Evolutionary conservation across 2,113 vertebrate species (phyloP).

Genomic region (Laticauda colubrina): DNA sequence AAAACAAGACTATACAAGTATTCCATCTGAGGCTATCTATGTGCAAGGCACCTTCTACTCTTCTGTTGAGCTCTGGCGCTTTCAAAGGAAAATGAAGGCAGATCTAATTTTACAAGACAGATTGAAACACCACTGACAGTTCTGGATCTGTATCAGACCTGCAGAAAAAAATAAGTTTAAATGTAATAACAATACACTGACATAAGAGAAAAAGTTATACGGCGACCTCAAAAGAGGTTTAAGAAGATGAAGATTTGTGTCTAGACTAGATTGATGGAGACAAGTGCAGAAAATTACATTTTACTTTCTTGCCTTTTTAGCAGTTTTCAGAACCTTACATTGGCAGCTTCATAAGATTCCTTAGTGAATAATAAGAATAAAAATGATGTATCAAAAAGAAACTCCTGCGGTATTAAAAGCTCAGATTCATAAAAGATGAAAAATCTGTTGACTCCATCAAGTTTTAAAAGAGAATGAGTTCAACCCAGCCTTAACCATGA

Average conservation of each 20-base stretch:
- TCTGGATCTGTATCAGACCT: neutral
- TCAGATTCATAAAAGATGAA: constrained; percentile 4
- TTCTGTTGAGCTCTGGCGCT: neutral
- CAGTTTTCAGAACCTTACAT: constrained; percentile 13
- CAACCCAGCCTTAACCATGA: neutral
- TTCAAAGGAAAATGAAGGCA: neutral
- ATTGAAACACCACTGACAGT: neutral
- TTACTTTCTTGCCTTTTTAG: neutral
- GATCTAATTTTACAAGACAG: neutral
- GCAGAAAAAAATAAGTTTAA: neutral
- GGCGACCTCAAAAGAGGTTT: constrained; percentile 6
- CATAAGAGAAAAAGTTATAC: neutral
- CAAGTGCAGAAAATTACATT: neutral
- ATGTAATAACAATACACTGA: neutral
- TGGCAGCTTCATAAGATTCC: constrained; percentile 21
- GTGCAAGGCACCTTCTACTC: neutral
- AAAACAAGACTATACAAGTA: neutral
- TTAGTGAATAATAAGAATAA: neutral
- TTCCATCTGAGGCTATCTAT: neutral
- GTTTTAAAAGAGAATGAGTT: neutral
- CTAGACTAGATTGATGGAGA: neutral
- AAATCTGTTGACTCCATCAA: neutral
- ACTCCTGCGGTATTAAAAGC: neutral
- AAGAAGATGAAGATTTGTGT: neutral
- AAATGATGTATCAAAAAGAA: neutral